Evolutionary conservation across 2,113 vertebrate genomes (phyloP).

Genomic region (Pavo muticus): DNA sequence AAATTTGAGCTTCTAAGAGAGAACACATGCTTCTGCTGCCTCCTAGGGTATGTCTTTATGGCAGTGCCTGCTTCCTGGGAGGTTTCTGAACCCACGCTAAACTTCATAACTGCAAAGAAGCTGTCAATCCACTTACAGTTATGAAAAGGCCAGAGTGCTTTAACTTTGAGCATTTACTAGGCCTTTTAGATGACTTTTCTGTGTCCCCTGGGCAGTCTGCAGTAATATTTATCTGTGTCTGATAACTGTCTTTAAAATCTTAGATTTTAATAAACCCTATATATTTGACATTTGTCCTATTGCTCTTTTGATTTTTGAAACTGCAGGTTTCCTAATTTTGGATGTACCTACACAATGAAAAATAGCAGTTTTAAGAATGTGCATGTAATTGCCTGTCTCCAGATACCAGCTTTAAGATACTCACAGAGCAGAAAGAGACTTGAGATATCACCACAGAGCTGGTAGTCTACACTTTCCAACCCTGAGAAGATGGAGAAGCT

Average conservation of each 20-base stretch:
- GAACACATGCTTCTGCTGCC: conserved; percentile 50
- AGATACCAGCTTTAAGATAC: neutral
- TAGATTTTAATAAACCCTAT: neutral
- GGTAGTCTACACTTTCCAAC: neutral
- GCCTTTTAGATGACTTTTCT: neutral
- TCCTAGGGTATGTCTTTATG: conserved; percentile 50
- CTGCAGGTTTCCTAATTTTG: neutral
- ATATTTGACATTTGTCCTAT: neutral
- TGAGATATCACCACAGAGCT: neutral
- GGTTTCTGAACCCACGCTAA: neutral
- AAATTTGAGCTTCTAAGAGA: neutral
- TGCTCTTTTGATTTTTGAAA: neutral
- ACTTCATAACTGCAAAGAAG: neutral
- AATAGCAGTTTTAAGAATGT: neutral
- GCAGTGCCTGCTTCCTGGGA: neutral
- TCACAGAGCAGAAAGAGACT: rapidly evolving
- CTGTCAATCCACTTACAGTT: rapidly evolving
- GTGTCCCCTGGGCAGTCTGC: neutral
- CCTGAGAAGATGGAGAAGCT: neutral
- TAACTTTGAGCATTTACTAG: neutral
- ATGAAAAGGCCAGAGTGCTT: neutral
- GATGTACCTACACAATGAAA: neutral
- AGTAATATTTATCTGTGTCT: neutral
- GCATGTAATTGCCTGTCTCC: neutral
- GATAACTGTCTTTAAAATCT: neutral